These are phyloP conservation scores for Chondrosia reniformis DNA, from an alignment of 37 sponge, comb jelly and placozoan species.

Conservation along the genomic window DNA sequence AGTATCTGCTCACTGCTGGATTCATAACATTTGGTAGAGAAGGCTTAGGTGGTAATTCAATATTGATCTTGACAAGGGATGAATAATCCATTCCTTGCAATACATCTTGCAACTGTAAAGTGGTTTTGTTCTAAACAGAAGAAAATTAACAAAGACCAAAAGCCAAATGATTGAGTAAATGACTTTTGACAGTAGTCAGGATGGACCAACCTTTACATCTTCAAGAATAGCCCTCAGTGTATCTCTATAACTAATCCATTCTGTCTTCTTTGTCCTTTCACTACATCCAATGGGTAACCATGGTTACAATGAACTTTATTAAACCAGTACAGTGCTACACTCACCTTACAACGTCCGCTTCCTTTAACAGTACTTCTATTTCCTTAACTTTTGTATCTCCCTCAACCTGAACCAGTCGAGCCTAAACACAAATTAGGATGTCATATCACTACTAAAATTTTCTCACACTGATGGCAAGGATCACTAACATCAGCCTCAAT, in stretches of 20 bases:
- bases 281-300: no score
- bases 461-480: not conserved
- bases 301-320: no score
- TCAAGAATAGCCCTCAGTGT: not conserved
- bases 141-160: not conserved
- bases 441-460: not conserved
- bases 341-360: not conserved
- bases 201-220: not conserved
- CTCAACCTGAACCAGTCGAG: not conserved
- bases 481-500: constrained; percentile 6
- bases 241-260: not conserved
- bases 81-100: constrained; percentile 16
- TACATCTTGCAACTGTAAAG: not conserved
- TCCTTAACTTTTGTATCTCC: constrained; percentile 17
- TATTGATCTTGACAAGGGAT: not conserved
- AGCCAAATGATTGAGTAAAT: not conserved
- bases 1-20: no score
- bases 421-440: not conserved
- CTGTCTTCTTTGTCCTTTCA: not conserved
- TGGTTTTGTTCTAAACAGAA: not conserved
- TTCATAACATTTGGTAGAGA: not conserved
- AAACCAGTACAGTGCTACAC: not conserved
- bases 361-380: not conserved
- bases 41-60: not conserved
- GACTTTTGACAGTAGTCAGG: not conserved